Evolutionary conservation across 2,888 invertebrate species (phyloP).

Genomic region (Antheraea assamensis): DNA sequence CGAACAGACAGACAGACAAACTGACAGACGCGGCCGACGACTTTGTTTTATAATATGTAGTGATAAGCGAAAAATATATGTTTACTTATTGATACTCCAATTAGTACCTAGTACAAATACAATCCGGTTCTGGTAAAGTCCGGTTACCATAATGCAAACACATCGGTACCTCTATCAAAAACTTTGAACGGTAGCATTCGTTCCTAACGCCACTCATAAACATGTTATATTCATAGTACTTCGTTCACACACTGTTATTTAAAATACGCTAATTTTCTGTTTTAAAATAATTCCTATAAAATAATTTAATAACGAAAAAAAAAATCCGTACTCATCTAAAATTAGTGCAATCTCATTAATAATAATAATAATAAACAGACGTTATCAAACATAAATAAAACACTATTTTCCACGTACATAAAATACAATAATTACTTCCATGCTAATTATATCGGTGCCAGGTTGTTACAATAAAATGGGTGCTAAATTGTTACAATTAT

Average conservation of each 20-base stretch:
- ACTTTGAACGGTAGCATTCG: not conserved
- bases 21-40: too few relatives aligned
- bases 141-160: not conserved
- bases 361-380: not conserved
- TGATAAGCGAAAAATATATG: too few relatives aligned
- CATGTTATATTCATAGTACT: not conserved
- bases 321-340: not conserved
- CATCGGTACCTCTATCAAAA: not conserved
- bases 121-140: not conserved
- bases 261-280: not conserved
- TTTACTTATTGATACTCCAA: not conserved
- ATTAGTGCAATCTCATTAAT: not conserved
- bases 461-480: not conserved
- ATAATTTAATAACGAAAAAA: not conserved
- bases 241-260: not conserved
- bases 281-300: not conserved
- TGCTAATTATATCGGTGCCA: conserved; percentile 1
- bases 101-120: not conserved
- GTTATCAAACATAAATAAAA: not conserved
- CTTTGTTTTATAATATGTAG: too few relatives aligned
- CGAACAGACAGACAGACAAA: too few relatives aligned
- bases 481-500: not conserved
- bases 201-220: not conserved
- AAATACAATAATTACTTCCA: not conserved
- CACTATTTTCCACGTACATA: not conserved